Conservation (phyloP, 1,140 invertebrate species). For the Agrilus planipennis region DNA sequence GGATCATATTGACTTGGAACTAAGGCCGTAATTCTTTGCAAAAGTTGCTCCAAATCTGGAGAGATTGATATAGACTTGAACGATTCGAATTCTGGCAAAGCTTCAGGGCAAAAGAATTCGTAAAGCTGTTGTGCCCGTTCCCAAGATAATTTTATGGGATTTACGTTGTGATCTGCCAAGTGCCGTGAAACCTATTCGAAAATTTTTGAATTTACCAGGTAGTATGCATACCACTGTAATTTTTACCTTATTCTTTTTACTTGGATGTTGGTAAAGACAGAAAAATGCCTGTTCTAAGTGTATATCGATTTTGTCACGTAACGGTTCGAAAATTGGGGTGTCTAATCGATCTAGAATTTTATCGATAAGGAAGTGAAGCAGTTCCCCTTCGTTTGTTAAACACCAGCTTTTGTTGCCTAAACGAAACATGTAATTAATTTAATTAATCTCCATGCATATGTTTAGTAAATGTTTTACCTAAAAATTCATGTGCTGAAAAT, state of each 20-base stretch:
- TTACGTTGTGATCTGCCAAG: constrained; percentile 68
- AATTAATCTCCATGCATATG: no score
- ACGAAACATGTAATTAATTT: constrained; percentile 1
- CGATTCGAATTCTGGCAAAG: constrained; percentile 74
- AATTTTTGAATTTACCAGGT: constrained; percentile 1
- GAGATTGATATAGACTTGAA: constrained; percentile 59
- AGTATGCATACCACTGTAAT: constrained; percentile 6
- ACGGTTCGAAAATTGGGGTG: constrained; percentile 40
- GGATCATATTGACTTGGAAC: constrained; percentile 58
- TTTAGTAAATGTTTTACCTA: constrained; percentile 45
- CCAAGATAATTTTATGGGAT: constrained; percentile 64
- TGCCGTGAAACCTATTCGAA: constrained; percentile 40
- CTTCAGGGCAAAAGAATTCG: constrained; percentile 69
- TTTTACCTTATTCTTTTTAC: constrained; percentile 52
- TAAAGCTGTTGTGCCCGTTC: constrained; percentile 63
- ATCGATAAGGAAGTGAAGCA: constrained; percentile 67
- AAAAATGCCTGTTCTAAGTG: constrained; percentile 80
- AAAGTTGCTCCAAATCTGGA: constrained; percentile 61
- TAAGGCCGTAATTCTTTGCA: constrained; percentile 60
- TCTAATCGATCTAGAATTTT: constrained; percentile 53
- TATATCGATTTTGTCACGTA: constrained; percentile 47
- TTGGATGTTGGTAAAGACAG: constrained; percentile 79
- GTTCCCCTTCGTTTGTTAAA: constrained; percentile 56
- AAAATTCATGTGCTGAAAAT: constrained; percentile 73
- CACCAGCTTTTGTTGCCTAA: constrained; percentile 51